phyloP scores from a whole-genome alignment of 2,113 vertebrate genomes.

The Harpagus bidentatus region DNA sequence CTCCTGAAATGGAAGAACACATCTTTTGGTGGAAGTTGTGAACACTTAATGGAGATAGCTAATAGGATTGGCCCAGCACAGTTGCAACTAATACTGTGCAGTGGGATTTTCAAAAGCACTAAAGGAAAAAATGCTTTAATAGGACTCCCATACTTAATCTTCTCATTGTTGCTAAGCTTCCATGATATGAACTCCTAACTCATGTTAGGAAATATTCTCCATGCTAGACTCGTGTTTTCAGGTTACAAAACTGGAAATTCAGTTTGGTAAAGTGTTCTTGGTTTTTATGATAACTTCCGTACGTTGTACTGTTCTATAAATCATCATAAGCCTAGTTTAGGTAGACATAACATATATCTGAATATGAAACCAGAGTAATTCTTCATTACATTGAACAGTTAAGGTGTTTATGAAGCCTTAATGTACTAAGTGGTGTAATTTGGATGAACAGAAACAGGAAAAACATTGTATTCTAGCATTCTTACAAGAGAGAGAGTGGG shows the following conservation, averaged over 20 bases:
- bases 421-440: not conserved
- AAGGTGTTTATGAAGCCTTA: not conserved
- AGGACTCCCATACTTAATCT: conserved; percentile 21
- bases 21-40: not conserved
- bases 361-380: not conserved
- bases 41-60: not conserved
- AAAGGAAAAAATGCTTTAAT: conserved; percentile 3
- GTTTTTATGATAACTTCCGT: not conserved
- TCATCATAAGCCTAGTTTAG: not conserved
- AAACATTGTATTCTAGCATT: not conserved
- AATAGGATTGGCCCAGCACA: not conserved
- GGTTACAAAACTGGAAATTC: not conserved
- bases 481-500: not conserved
- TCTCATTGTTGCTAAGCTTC: conserved; percentile 22
- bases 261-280: not conserved
- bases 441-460: not conserved
- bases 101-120: conserved; percentile 30
- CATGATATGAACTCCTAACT: not conserved
- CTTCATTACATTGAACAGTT: not conserved
- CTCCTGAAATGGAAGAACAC: not conserved
- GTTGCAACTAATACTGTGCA: not conserved
- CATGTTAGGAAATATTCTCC: not conserved
- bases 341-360: not conserved
- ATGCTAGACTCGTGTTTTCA: not conserved
- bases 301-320: fast-evolving